phyloP scores from a whole-genome alignment of 2,888 invertebrate species.

The Drosophila kambysellisi region DNA sequence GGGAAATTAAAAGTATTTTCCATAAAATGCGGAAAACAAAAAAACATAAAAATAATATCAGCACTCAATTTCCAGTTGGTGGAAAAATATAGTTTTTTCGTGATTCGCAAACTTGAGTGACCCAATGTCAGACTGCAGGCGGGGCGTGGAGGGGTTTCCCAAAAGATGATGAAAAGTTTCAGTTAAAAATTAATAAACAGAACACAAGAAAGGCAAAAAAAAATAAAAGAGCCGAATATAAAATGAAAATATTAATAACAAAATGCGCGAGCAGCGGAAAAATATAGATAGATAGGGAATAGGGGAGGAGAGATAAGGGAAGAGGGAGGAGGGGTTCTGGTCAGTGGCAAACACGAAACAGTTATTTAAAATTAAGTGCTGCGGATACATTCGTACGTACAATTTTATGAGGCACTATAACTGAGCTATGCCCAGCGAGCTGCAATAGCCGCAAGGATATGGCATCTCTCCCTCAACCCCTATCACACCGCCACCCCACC shows the following conservation, averaged over 20 bases:
- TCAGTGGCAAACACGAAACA: constrained; percentile 57
- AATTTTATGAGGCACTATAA: constrained; percentile 76
- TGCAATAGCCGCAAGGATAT: constrained; percentile 45
- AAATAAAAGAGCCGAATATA: constrained; percentile 21
- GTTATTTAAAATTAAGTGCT: constrained; percentile 73
- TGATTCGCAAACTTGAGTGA: constrained; percentile 32
- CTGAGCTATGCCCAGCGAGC: constrained; percentile 35
- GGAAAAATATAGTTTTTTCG: neutral
- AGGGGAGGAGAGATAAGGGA: neutral
- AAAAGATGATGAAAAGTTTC: constrained; percentile 20
- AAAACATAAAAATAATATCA: constrained; percentile 23
- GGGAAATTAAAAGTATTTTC: constrained; percentile 22
- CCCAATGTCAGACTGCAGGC: constrained; percentile 48
- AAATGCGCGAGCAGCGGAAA: constrained; percentile 15
- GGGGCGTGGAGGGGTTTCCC: too few relatives aligned
- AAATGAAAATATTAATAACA: constrained; percentile 77
- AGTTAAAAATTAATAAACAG: constrained; percentile 56
- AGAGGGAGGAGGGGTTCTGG: neutral
- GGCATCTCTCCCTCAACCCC: neutral
- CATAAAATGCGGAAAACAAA: constrained; percentile 27
- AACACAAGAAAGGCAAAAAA: constrained; percentile 49
- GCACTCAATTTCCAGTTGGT: constrained; percentile 1
- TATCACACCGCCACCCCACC: neutral
- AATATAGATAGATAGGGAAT: neutral
- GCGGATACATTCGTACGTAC: constrained; percentile 63